Conservation (phyloP, 2,113 vertebrate species). For the Dicentrarchus labrax region DNA sequence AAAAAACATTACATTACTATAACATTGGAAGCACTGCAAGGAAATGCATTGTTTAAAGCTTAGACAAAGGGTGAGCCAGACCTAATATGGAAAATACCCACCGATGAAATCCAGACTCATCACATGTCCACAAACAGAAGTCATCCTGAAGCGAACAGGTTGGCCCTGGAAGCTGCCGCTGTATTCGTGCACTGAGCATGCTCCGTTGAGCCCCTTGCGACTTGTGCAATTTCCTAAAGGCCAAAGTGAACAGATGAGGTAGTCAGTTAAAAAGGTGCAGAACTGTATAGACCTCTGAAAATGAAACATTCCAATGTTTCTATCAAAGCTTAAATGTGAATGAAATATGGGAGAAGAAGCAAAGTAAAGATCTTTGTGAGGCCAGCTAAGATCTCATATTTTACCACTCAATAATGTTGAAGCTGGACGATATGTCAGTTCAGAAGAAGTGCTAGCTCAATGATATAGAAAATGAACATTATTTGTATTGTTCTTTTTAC, state of each 20-base stretch:
- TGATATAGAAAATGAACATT: too few species aligned
- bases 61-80: background rate
- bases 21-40: background rate
- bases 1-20: too few species aligned
- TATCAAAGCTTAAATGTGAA: background rate
- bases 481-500: too few species aligned
- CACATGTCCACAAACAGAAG: constrained; percentile 96
- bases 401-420: too few species aligned
- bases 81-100: constrained; percentile 57
- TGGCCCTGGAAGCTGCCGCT: constrained; percentile 90
- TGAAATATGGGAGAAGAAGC: too few species aligned
- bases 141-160: constrained; percentile 93
- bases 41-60: background rate
- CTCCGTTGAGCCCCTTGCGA: constrained; percentile 94
- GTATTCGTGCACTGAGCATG: constrained; percentile 95
- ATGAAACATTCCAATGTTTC: background rate
- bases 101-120: constrained; percentile 99
- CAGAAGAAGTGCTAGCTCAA: too few species aligned
- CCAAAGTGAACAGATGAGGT: background rate
- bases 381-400: too few species aligned
- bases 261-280: background rate
- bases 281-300: too few species aligned
- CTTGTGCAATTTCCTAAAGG: constrained; percentile 89
- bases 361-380: too few species aligned
- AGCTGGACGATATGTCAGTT: too few species aligned